These are phyloP conservation scores for Caenorhabditis imperialis DNA, from an alignment of 2,888 invertebrate species.

Conservation along the genomic window DNA sequence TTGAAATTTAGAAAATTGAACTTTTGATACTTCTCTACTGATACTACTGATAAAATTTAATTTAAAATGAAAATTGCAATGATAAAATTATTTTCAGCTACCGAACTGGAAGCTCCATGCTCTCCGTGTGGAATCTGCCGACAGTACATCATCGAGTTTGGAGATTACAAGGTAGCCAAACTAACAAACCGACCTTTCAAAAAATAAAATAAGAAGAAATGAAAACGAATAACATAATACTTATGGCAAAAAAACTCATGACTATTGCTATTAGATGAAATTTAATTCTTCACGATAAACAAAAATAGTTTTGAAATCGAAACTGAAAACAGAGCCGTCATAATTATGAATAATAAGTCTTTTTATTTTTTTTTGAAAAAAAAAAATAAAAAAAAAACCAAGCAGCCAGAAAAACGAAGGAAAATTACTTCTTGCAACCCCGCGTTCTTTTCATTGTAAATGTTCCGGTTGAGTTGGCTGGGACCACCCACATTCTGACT, in stretches of 20 bases:
- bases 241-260: background rate
- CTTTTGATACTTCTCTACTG: background rate
- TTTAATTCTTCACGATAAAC: too few relatives aligned
- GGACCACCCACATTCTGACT: background rate
- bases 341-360: background rate
- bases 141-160: conserved; percentile 75
- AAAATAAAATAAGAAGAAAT: too few relatives aligned
- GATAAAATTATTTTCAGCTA: conserved; percentile 38
- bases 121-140: conserved; percentile 77
- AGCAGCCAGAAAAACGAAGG: background rate
- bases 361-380: background rate
- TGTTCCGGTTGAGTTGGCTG: background rate
- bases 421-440: conserved; percentile 1
- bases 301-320: background rate
- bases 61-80: background rate
- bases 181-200: background rate
- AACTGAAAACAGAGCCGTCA: background rate
- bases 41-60: too few relatives aligned
- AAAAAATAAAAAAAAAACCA: background rate
- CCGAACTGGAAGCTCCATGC: conserved; percentile 65
- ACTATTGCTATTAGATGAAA: too few relatives aligned
- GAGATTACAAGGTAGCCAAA: conserved; percentile 67
- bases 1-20: background rate
- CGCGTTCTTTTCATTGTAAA: too few relatives aligned
- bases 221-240: background rate